Conservation (phyloP, 2,113 vertebrate species). For the Phylloscopus trochiloides region DNA sequence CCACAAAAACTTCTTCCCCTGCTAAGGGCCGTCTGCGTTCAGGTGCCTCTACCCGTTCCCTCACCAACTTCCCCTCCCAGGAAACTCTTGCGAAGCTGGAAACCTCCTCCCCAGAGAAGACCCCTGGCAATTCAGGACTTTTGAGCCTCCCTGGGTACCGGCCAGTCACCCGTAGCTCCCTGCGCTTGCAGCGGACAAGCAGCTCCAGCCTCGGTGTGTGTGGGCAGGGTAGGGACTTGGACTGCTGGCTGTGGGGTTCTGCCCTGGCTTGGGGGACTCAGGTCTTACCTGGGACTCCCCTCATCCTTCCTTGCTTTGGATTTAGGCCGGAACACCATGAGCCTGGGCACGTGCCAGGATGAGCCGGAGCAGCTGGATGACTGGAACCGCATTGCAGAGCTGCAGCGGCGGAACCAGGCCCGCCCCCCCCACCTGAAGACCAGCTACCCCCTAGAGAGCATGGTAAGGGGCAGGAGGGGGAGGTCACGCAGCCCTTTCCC, state of each 20-base stretch:
- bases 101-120: constrained; percentile 57
- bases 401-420: constrained; percentile 86
- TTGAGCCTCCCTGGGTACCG: constrained; percentile 88
- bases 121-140: constrained; percentile 68
- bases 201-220: constrained; percentile 60
- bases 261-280: too few relatives aligned
- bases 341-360: constrained; percentile 78
- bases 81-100: constrained; percentile 60
- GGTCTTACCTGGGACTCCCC: accelerated
- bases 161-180: constrained; percentile 76
- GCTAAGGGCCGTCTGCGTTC: constrained; percentile 50
- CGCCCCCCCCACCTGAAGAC: constrained; percentile 90
- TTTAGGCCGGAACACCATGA: constrained; percentile 75
- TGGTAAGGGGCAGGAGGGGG: constrained; percentile 62
- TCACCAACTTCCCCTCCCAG: constrained; percentile 52
- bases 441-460: constrained; percentile 88
- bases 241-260: background rate
- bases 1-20: constrained; percentile 17
- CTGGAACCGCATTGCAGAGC: constrained; percentile 90
- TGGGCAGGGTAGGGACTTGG: background rate
- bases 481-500: background rate
- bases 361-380: constrained; percentile 85
- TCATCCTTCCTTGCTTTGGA: background rate
- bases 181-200: constrained; percentile 60
- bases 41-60: constrained; percentile 44